These are phyloP conservation scores for Heliornis fulica DNA, from an alignment of 2,113 vertebrate species.

Conservation along the genomic window DNA sequence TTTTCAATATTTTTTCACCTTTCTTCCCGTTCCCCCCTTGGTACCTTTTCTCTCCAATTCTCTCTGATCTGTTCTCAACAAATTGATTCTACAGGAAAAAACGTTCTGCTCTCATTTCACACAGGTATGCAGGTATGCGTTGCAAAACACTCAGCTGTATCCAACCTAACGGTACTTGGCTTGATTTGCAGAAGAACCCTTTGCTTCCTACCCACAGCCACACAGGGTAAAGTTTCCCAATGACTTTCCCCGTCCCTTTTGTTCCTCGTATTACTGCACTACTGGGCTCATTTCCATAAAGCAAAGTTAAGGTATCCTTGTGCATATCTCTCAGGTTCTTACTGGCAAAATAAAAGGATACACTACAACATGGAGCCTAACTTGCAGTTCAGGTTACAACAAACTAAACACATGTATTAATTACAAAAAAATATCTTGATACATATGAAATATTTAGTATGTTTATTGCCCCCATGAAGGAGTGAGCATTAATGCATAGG, in stretches of 20 bases:
- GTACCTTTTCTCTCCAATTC: not conserved
- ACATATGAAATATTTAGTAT: not conserved
- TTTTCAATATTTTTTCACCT: not conserved
- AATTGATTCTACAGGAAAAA: slow-evolving; percentile 34
- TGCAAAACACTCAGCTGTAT: not conserved
- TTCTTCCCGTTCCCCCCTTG: not conserved
- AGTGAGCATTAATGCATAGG: not conserved
- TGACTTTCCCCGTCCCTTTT: not conserved
- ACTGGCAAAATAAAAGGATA: not conserved
- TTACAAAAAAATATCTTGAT: not conserved
- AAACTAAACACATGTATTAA: not conserved
- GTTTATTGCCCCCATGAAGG: not conserved
- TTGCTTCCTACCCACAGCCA: not conserved
- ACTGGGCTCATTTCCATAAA: not conserved
- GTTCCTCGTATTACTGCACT: not conserved
- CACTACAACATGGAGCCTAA: not conserved
- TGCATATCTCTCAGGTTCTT: not conserved
- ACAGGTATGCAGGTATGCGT: not conserved
- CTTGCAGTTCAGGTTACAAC: not conserved
- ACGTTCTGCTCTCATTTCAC: not conserved
- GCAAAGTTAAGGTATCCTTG: not conserved
- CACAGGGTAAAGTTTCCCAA: not conserved
- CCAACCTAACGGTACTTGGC: not conserved
- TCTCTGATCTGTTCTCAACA: not conserved
- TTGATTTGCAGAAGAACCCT: not conserved